Base-by-base conservation (phyloP, 2,797 vertebrate genomes). In the Smutsia temminckii region DNA sequence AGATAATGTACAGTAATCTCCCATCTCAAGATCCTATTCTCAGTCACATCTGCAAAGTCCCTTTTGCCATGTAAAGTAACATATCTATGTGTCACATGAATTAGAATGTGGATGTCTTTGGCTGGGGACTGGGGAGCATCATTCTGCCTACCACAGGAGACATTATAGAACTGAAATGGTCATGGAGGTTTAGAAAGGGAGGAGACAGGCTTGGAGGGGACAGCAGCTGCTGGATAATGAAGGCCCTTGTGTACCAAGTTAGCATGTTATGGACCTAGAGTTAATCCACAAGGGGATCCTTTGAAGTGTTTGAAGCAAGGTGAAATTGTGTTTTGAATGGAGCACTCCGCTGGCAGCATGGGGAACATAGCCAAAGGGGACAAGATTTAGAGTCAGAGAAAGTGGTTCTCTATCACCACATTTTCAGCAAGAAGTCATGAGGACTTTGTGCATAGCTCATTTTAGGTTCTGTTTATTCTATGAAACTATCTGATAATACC, bases 391-490 rank as follows among this genome's bases (percentile, higher is more conserved):
- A 80, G n/a, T 20, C 63, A 40, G 29, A 11, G 14, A 49, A 68
- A 83, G n/a, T 83, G 81, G 46, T 29, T 91, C 34, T 10, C 49
- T 57, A n/a, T 13, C 89, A n/a, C 71, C 66, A 72, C 8, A 9
- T 32, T 53, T 51, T 78, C 79, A 42, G 2, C 37, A 79, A 80
- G 34, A 91, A 95, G 40, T 86, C 25, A 74, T 17, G 16, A 72
- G 20, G 29, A 71, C 61, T 27, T 86, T 11, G 46, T 46, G 2
- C 5, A 16, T 8, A 25, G 23, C 42, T 53, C 11, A 29, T 27
- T 64, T 16, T 32, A 68, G 42, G 71, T 55, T 85, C 32, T 63
- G 27, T 51, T 75, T 69, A 29, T 72, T 59, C 72, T 79, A 6
- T 91, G 72, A 66, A 89, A 59, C 46, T 85, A 8, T 74, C 23